Percentiles rank a stretch among this genome's conserved stretches.
phyloP scores from a whole-genome alignment of 2,888 invertebrate species.

The Drosophila neonasuta region DNA sequence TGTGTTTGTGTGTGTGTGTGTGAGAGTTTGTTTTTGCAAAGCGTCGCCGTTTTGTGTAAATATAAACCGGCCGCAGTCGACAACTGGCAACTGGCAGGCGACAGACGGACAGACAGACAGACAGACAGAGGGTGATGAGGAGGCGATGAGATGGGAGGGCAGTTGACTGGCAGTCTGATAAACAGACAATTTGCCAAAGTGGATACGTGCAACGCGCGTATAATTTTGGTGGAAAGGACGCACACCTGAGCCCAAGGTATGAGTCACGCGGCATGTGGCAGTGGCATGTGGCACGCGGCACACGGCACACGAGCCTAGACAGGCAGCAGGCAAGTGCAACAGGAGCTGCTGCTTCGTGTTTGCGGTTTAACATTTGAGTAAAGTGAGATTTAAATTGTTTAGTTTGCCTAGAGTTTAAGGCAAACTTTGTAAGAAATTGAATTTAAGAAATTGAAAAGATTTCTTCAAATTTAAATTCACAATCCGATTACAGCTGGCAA shows the following conservation, averaged over 20 bases:
- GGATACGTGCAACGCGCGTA: conserved; percentile 73
- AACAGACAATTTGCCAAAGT: conserved; percentile 76
- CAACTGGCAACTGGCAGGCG: conserved; percentile 17
- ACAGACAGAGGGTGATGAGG: background rate
- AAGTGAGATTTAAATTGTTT: conserved; percentile 35
- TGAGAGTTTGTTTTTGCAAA: conserved; percentile 40
- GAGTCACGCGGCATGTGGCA: conserved; percentile 20
- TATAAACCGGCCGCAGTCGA: conserved; percentile 62
- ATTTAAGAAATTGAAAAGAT: background rate
- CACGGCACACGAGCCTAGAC: conserved; percentile 23
- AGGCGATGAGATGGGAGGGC: background rate
- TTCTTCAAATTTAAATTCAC: background rate
- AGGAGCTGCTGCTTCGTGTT: conserved; percentile 24
- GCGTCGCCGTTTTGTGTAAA: conserved; percentile 66
- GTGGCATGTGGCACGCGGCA: conserved; percentile 15
- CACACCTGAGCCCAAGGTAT: conserved; percentile 41
- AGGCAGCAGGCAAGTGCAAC: conserved; percentile 25
- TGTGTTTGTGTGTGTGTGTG: conserved; percentile 7
- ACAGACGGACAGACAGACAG: conserved; percentile 4
- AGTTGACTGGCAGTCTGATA: conserved; percentile 65
- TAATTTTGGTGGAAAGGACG: conserved; percentile 57
- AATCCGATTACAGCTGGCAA: background rate
- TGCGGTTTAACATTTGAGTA: conserved; percentile 30
- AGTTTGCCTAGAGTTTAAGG: conserved; percentile 18
- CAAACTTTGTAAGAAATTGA: background rate